Evolutionary conservation across 1,140 invertebrate genomes (phyloP).

Genomic region (Hyposmocoma kahamanoa): DNA sequence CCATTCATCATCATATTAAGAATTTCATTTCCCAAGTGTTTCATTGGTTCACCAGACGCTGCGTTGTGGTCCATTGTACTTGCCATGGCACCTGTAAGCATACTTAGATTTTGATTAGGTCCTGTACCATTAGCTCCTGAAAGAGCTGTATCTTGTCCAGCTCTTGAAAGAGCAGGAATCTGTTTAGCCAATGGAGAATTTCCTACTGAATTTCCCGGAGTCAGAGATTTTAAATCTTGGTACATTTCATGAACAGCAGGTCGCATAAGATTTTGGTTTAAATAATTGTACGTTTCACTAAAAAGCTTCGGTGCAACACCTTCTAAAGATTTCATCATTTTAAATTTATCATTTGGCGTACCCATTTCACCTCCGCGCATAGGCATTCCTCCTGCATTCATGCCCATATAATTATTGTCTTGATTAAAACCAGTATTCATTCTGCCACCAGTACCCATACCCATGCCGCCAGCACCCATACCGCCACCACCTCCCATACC

Average conservation of each 20-base stretch:
- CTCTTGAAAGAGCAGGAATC: constrained; percentile 28
- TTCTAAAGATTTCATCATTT: constrained; percentile 13
- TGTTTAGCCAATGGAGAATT: constrained; percentile 37
- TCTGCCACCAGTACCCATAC: neutral
- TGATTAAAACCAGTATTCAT: neutral
- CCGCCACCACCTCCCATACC: neutral
- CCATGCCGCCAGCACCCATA: neutral
- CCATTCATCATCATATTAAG: no score
- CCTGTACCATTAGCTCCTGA: no score
- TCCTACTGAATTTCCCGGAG: constrained; percentile 43
- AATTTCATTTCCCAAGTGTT: no score
- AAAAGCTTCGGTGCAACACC: constrained; percentile 50
- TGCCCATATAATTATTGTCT: no score
- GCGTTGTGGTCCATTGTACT: neutral
- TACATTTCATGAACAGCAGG: constrained; percentile 57
- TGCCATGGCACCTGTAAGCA: neutral
- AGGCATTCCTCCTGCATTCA: neutral
- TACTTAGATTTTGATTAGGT: neutral
- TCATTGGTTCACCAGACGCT: neutral
- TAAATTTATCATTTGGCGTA: neutral
- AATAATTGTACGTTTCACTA: constrained; percentile 49
- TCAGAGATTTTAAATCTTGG: constrained; percentile 48
- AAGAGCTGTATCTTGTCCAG: neutral
- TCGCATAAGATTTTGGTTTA: constrained; percentile 52
- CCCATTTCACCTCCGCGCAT: neutral